phyloP scores from a whole-genome alignment of 1,140 invertebrate species.

The Phthorimaea operculella region DNA sequence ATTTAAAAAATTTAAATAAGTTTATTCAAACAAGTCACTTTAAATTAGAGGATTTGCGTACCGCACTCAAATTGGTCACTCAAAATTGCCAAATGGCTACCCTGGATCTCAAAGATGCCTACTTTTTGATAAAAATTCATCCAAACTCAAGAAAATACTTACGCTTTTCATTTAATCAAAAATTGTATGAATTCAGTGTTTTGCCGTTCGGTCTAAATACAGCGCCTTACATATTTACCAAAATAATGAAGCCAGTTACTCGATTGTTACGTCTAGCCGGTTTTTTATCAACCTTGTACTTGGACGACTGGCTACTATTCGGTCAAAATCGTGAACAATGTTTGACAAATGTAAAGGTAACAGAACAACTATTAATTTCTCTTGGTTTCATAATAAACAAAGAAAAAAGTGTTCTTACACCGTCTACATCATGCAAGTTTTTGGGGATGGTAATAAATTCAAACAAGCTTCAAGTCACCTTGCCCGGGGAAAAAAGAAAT shows the following conservation, averaged over 20 bases:
- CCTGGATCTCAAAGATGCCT: constrained; percentile 11
- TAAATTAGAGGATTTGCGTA: constrained; percentile 28
- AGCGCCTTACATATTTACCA: constrained; percentile 34
- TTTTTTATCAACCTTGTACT: constrained; percentile 9
- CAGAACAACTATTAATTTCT: not conserved
- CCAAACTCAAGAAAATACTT: constrained; percentile 18
- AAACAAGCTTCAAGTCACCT: not conserved
- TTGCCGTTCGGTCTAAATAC: constrained; percentile 30
- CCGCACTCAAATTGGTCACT: constrained; percentile 18
- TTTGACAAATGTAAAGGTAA: constrained; percentile 7
- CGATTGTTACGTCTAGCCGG: constrained; percentile 9
- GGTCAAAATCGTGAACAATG: constrained; percentile 5
- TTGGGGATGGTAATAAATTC: constrained; percentile 8
- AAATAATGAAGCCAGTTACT: constrained; percentile 27
- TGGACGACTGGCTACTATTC: constrained; percentile 10
- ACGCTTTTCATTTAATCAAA: constrained; percentile 19
- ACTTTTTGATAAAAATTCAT: constrained; percentile 11
- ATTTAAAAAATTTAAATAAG: constrained; percentile 27
- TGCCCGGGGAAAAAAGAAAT: not conserved
- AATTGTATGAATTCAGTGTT: constrained; percentile 22
- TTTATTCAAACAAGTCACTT: constrained; percentile 27
- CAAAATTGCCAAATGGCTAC: constrained; percentile 17
- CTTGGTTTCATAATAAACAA: constrained; percentile 6
- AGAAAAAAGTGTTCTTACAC: constrained; percentile 7
- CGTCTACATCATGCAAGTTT: constrained; percentile 6